Evolutionary conservation across 2,797 vertebrate species (phyloP), one percentile per base, ranked within the genome.

Genomic region (Neopelma chrysocephalum): DNA sequence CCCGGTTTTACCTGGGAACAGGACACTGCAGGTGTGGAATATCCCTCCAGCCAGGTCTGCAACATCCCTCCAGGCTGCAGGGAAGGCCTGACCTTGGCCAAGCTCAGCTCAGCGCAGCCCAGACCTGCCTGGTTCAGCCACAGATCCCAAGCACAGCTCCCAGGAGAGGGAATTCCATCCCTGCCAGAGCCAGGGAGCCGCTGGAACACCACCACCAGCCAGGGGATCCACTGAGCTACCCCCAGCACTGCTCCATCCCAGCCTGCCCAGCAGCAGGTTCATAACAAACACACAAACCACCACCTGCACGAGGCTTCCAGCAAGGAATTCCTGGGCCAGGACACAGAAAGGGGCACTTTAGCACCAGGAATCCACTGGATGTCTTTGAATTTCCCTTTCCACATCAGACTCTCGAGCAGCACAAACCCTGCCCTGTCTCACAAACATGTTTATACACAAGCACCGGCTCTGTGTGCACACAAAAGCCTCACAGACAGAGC

Each of bases 401-500:
- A 7, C 1, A 2, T 21, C 20, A 15, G 12, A 25, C 25, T 29
- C 7, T 1, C 5, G 17, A 79, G 68, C 62, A 20, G 50, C 20
- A 51, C 26, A 9, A n/a, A 27, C 8, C 21, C 65, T 9, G 10
- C 19, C 4, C 16, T 22, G 17, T 4, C 10, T 1, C 15, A 2
- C 0, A 25, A 60, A 40, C 3, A 0, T 0, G 31, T 19, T 16
- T 4, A 7, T 15, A 25, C 4, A 4, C 19, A 7, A 10, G 3
- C 27, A 43, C 2, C 43, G 31, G 22, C 62, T 15, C 62, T 5
- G 42, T 21, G 34, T 5, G 70, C 6, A 5, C 42, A 43, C 42
- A 32, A 32, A 6, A 6, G 26, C 32, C 34, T 3, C 66, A 8
- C 15, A 36, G 23, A 11, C 15, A 36, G 6, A 31, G 9, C 27